Percentiles rank a stretch among this genome's conserved stretches.
These are phyloP conservation scores for Aurelia sp. DNA, from an alignment of 30 jellyfish, hydroid and myxozoan genomes.

Conservation along the genomic window DNA sequence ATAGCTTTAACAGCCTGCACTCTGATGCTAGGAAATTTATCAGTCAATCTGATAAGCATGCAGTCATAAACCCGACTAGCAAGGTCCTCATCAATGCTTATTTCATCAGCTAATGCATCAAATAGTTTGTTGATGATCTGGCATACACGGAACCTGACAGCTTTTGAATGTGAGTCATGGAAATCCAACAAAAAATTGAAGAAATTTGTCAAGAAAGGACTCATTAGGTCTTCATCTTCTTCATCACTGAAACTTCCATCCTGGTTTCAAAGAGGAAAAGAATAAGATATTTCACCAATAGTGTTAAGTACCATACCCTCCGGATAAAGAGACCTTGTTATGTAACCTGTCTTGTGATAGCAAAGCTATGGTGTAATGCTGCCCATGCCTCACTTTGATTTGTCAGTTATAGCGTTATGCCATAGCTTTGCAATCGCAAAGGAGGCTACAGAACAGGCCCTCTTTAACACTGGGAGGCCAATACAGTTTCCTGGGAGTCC, in stretches of 20 bases:
- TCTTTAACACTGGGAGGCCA: too few relatives aligned
- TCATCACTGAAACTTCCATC: slow-evolving; percentile 51
- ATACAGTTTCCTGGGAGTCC: too few relatives aligned
- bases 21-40: slow-evolving; percentile 85
- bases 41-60: slow-evolving; percentile 90
- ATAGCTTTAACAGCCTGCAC: slow-evolving; percentile 93
- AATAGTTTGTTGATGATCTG: slow-evolving; percentile 86
- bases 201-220: slow-evolving; percentile 71
- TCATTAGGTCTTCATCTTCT: slow-evolving; percentile 78
- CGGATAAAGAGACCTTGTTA: too few relatives aligned
- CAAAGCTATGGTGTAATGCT: too few relatives aligned
- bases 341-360: too few relatives aligned
- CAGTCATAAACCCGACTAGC: slow-evolving; percentile 89
- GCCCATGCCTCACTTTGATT: too few relatives aligned
- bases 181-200: slow-evolving; percentile 79
- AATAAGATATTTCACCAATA: neutral
- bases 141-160: slow-evolving; percentile 91
- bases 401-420: too few relatives aligned
- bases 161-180: slow-evolving; percentile 84
- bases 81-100: slow-evolving; percentile 92
- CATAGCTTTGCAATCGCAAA: too few relatives aligned
- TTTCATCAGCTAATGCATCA: slow-evolving; percentile 73
- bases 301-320: too few relatives aligned
- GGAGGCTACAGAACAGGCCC: too few relatives aligned
- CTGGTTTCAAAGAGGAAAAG: neutral